Evolutionary conservation across 2,888 invertebrate genomes (phyloP).

Genomic region (Athripsodes cinereus): DNA sequence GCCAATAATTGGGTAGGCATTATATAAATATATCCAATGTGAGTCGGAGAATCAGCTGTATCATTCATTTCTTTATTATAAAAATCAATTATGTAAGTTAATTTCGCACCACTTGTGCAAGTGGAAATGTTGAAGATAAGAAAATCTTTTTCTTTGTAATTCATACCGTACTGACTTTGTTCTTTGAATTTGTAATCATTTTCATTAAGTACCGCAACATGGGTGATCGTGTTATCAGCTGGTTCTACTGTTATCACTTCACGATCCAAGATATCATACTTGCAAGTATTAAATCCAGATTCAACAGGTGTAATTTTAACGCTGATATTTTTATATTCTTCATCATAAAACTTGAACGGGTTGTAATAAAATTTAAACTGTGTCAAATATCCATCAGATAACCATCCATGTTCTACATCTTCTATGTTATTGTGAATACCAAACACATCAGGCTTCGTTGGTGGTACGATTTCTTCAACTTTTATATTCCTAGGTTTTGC

Average conservation of each 20-base stretch:
- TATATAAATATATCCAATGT: slow-evolving; percentile 86
- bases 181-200: slow-evolving; percentile 58
- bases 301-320: slow-evolving; percentile 73
- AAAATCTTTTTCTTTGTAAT: slow-evolving; percentile 66
- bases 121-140: slow-evolving; percentile 74
- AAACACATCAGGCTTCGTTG: slow-evolving; percentile 51
- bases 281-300: slow-evolving; percentile 49
- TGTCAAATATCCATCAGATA: slow-evolving; percentile 73
- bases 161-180: slow-evolving; percentile 79
- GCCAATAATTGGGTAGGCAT: slow-evolving; percentile 76
- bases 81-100: slow-evolving; percentile 80
- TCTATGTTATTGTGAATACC: slow-evolving; percentile 54
- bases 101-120: slow-evolving; percentile 59
- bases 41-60: slow-evolving; percentile 60
- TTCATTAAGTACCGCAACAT: slow-evolving; percentile 65
- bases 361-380: slow-evolving; percentile 79
- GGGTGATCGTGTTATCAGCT: slow-evolving; percentile 48
- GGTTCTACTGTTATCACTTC: slow-evolving; percentile 51
- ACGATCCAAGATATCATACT: slow-evolving; percentile 56
- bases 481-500: slow-evolving; percentile 59
- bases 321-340: slow-evolving; percentile 60
- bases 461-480: slow-evolving; percentile 27
- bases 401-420: slow-evolving; percentile 73
- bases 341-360: slow-evolving; percentile 65
- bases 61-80: slow-evolving; percentile 54